Conservation (phyloP, 2,113 vertebrate genomes). For the Ceyx margarethae region DNA sequence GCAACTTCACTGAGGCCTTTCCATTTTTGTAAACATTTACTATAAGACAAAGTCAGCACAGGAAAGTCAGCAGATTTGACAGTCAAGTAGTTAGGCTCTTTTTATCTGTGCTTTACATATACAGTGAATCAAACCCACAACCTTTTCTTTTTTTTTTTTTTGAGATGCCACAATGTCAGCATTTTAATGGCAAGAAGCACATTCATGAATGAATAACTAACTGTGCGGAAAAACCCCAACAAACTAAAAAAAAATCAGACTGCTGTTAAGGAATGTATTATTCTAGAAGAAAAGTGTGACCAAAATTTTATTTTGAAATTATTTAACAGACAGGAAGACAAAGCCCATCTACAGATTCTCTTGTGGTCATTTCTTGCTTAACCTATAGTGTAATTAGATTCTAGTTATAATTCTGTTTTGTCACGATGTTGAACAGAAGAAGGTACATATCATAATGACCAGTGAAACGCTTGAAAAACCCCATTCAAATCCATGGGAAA, state of each 20-base stretch:
- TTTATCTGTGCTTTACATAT: background rate
- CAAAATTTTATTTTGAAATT: background rate
- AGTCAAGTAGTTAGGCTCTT: background rate
- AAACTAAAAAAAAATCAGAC: background rate
- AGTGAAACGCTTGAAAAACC: background rate
- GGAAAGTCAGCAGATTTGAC: background rate
- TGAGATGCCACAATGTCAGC: background rate
- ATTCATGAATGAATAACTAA: background rate
- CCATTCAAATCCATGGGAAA: background rate
- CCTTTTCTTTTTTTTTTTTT: background rate
- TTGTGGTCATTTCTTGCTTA: background rate
- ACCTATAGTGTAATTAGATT: background rate
- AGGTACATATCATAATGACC: background rate
- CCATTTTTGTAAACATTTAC: background rate
- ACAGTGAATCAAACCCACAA: background rate
- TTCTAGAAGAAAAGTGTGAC: background rate
- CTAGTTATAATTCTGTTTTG: background rate
- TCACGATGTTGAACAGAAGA: background rate
- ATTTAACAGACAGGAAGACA: background rate
- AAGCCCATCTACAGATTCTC: background rate
- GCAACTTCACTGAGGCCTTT: background rate
- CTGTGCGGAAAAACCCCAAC: background rate
- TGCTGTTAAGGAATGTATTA: background rate
- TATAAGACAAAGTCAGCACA: background rate
- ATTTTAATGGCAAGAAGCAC: background rate